Conservation (phyloP, 2,888 invertebrate species). For the Gastracanthus pulcherrimus region DNA sequence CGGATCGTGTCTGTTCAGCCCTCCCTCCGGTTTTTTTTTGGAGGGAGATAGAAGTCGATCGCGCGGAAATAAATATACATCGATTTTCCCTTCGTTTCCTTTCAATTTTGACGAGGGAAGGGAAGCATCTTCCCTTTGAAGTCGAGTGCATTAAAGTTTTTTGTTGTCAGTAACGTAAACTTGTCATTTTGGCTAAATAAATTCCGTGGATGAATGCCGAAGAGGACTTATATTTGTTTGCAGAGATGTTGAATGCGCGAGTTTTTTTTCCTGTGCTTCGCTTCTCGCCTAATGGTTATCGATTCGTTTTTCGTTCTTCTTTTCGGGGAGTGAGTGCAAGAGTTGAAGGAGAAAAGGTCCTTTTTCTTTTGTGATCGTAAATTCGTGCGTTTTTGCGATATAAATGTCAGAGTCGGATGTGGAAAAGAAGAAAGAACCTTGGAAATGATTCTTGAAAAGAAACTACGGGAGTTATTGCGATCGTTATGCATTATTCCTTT, state of each 20-base stretch:
- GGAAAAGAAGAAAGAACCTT: neutral
- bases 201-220: neutral
- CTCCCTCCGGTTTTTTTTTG: neutral
- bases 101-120: neutral
- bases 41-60: neutral
- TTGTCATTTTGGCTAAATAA: slow-evolving; percentile 21
- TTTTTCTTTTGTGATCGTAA: neutral
- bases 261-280: neutral
- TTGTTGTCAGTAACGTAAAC: neutral
- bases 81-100: neutral
- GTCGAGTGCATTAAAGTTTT: neutral
- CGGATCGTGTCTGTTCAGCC: neutral
- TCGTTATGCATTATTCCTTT: neutral
- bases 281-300: too few relatives aligned
- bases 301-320: neutral
- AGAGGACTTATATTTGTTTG: neutral
- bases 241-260: neutral
- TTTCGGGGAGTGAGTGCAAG: neutral
- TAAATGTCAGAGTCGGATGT: neutral
- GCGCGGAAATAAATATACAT: slow-evolving; percentile 10
- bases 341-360: neutral
- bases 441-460: neutral
- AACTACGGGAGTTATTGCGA: neutral
- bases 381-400: neutral
- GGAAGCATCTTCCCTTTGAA: neutral